Evolutionary conservation across 2,113 vertebrate genomes (phyloP).

Genomic region (Ranitomeya variabilis): DNA sequence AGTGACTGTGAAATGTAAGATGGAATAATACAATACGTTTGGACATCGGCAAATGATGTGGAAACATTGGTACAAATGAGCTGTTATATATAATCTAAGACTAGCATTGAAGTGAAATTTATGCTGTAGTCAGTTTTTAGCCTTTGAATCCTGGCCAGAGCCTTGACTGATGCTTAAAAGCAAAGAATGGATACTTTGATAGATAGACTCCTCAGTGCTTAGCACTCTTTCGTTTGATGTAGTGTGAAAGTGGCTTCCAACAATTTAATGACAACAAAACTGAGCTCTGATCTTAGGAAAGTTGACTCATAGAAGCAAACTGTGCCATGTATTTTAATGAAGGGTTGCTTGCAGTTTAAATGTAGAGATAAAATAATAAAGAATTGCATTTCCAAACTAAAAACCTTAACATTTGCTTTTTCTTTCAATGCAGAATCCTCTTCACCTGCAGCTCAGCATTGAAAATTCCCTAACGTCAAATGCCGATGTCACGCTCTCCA

Average conservation of each 20-base stretch:
- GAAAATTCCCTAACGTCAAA: constrained; percentile 80
- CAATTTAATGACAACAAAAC: constrained; percentile 47
- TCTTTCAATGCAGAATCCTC: constrained; percentile 83
- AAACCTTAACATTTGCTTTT: constrained; percentile 53
- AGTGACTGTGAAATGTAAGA: background rate
- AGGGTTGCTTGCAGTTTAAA: background rate
- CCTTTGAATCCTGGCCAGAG: constrained; percentile 35
- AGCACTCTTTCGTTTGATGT: constrained; percentile 22
- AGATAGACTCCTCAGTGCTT: constrained; percentile 35
- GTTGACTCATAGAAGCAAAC: constrained; percentile 23
- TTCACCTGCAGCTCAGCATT: constrained; percentile 95
- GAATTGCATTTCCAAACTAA: background rate
- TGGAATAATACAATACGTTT: background rate
- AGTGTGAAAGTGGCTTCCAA: constrained; percentile 1
- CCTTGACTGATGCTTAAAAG: constrained; percentile 24
- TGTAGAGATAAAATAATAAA: constrained; percentile 1
- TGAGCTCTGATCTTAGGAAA: constrained; percentile 2
- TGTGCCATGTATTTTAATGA: constrained; percentile 18
- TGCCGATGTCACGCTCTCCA: constrained; percentile 84
- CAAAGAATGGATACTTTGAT: constrained; percentile 30
- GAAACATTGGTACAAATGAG: background rate
- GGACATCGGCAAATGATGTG: background rate
- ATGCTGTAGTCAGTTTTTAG: constrained; percentile 18
- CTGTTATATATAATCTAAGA: background rate
- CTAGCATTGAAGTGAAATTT: background rate